Evolutionary conservation across 1,140 invertebrate species (phyloP), one percentile per base, ranked within the genome.

Genomic region (Leptinotarsa undecemlineata): DNA sequence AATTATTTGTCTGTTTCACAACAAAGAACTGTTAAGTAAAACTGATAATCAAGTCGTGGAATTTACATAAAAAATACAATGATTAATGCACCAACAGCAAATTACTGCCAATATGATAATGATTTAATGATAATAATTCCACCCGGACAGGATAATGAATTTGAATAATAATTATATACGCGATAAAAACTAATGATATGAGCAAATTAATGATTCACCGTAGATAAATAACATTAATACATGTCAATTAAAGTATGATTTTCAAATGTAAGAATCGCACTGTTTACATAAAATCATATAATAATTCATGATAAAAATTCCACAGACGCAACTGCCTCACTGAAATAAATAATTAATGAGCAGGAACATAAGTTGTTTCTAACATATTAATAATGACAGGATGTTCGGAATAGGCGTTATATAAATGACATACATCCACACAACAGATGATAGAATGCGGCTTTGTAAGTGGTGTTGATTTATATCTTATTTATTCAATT

Each of bases 391-490:
- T 71, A 71, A 71, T 57, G 57, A 17, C 57, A 48, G 48, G 47
- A 71, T 68, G 47, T 20, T 23, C 48, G 64, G 72, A 72, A 77
- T 73, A 74, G 76, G 73, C 78, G 75, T 78, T 74, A 78, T 77
- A 81, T 78, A 78, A 77, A 81, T 79, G 80, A 81, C 80, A 57
- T 19, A 78, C 66, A 68, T 71, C 68, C 77, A 76, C 76, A 78
- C 73, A 81, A 81, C 80, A 81, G 79, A 81, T 81, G 80, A 81
- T 81, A 76, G 75, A 81, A 57, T n/a, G 51, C 51, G 51, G 76
- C 80, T 78, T 73, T 74, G 71, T 78, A 77, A 80, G 79, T 81
- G 80, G 77, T 77, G 75, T 76, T 81, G 80, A 81, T 81, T 81
- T 80, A 81, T 81, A 79, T 80, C 66, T 68, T 61, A 72, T 57